These are phyloP conservation scores for Hydropotes inermis DNA, from an alignment of 2,113 vertebrate species.

Conservation along the genomic window DNA sequence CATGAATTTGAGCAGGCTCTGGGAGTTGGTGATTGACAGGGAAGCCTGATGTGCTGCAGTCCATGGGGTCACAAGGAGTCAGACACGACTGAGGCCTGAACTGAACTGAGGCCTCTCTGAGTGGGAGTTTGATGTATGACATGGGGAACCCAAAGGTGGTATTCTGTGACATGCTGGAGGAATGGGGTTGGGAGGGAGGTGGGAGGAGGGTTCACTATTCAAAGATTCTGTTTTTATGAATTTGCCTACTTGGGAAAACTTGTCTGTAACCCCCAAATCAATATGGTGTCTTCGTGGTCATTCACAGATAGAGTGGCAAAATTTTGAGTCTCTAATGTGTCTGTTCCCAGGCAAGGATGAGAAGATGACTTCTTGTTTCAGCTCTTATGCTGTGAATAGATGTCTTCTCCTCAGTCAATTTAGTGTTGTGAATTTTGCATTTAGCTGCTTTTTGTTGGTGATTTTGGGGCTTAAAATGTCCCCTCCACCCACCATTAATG, in stretches of 20 bases:
- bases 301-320: not conserved
- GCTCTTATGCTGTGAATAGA: not conserved
- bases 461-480: not conserved
- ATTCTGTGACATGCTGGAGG: not conserved
- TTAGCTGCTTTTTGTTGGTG: not conserved
- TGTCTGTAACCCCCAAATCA: not conserved
- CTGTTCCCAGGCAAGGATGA: not conserved
- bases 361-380: not conserved
- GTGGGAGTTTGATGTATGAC: not conserved
- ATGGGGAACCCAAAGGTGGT: not conserved
- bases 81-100: not conserved
- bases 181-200: not conserved
- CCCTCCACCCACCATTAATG: not conserved
- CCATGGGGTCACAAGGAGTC: rapidly evolving
- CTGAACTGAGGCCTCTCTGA: not conserved
- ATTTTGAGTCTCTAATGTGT: not conserved
- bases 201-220: not conserved
- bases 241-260: not conserved
- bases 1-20: not conserved
- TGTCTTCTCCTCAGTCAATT: not conserved
- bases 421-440: not conserved
- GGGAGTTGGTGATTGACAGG: not conserved
- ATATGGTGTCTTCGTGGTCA: not conserved
- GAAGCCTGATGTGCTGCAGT: not conserved
- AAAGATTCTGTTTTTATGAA: not conserved